Evolutionary conservation across 2,888 invertebrate species (phyloP), one percentile per base, ranked within the genome.

Genomic region (Euclidia mi): DNA sequence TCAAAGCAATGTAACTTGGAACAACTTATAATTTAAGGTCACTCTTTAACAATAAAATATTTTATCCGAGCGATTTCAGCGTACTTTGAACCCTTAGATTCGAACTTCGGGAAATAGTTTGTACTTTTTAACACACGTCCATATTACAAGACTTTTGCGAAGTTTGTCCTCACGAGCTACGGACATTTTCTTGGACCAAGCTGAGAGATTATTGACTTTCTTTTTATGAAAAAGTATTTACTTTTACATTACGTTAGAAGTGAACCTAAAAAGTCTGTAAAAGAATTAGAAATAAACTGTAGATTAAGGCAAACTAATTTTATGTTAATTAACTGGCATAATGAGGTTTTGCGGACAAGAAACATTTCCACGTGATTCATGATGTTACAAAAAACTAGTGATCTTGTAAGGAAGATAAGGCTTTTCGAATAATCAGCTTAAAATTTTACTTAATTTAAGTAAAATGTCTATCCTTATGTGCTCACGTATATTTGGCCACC

Each of bases 91-190:
- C 56, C 51, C 58, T 58, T 32, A 25, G 17, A 37, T 15, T n/a
- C 14, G 2, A 62, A 66, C 49, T 65, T 56, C 53, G 34, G 37
- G 41, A 51, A n/a, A 46, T 62, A 51, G 50, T 53, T 25, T 56
- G 52, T 55, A 57, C 48, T 62, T 68, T 65, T 55, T 55, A 58
- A 62, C 65, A 69, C 49, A 56, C 56, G 62, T 61, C 57, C 56
- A 65, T 38, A 44, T 56, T 46, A 59, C 46, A 51, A 32, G 38
- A 50, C n/a, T 48, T 53, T 69, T 18, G 11, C 49, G 3, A 69
- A 70, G 51, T 70, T 63, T 14, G 15, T 11, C 47, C 58, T 35
- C 52, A 46, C 44, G 42, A 64, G 40, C 14, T 12, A 31, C 12
- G 11, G 14, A 15, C n/a, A 32, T 56, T 34, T 50, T 49, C 10